phyloP scores from a whole-genome alignment of 2,113 vertebrate species.

The Vimba vimba region DNA sequence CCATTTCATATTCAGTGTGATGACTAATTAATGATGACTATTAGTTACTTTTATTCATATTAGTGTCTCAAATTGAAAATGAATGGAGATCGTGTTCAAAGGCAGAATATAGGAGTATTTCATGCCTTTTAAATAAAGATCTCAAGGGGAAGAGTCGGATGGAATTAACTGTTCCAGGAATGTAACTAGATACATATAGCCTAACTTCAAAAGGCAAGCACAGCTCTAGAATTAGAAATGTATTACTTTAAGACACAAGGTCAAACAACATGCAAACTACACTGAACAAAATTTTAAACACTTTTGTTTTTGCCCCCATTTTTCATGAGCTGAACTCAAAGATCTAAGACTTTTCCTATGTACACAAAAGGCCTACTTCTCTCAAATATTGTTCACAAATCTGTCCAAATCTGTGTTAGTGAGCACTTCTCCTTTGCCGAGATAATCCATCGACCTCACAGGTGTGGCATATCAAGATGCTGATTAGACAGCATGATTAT shows the following conservation, averaged over 20 bases:
- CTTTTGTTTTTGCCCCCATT: no score
- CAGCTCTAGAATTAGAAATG: background rate
- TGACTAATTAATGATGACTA: constrained; percentile 54
- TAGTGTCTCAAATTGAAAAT: constrained; percentile 44
- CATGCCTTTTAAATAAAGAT: constrained; percentile 32
- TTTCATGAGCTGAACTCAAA: no score
- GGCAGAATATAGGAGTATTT: constrained; percentile 38
- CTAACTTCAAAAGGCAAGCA: constrained; percentile 27
- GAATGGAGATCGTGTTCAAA: constrained; percentile 49
- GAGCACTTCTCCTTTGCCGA: no score
- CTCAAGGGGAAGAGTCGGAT: constrained; percentile 1
- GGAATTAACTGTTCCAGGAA: constrained; percentile 8
- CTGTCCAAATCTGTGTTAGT: no score
- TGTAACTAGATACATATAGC: constrained; percentile 14
- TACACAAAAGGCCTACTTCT: no score
- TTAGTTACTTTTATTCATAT: constrained; percentile 55
- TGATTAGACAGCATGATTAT: no score
- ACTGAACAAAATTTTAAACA: no score
- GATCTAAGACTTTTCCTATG: no score
- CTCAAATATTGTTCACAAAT: no score
- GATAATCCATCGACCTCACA: no score
- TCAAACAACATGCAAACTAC: background rate
- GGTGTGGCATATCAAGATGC: no score
- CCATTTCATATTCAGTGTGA: constrained; percentile 45
- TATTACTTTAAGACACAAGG: constrained; percentile 13